Evolutionary conservation across 2,888 invertebrate genomes (phyloP), one percentile per base, ranked within the genome.

Genomic region (Diloba caeruleocephala): DNA sequence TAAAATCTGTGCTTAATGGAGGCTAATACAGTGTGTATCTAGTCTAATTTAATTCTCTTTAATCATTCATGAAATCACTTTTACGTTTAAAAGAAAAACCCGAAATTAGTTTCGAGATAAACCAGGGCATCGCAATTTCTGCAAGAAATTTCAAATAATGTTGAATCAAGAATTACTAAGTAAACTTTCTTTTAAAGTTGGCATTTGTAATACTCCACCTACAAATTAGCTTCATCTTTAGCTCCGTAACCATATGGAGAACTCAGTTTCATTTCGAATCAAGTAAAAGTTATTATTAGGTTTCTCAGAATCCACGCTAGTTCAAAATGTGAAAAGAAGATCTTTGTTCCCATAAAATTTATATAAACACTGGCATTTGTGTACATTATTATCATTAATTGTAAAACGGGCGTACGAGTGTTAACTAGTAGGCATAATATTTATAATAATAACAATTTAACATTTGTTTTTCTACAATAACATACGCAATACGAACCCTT

Each of bases 401-500:
- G 52, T 59, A 34, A 45, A 60, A 50, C 51, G 19, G 46, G 61
- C 21, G 33, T 62, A 50, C 44, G 36, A 1, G 17, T 50, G 41
- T 21, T 8, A 25, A 43, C 28, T 9, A 32, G 25, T 59, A 59
- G 48, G 54, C 49, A 49, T 65, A 65, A 54, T 19, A 55, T 37
- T 14, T 43, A 29, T 54, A 52, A 51, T 66, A 55, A 44, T 63
- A 66, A 58, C 37, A n/a, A 53, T 64, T 42, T 25, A 56, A 70
- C 37, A 57, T 59, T 58, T 55, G 61, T 60, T 60, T 57, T 45
- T 55, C 44, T 59, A 37, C 37, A 56, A 32, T 55, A 67, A 48
- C 32, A 59, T 56, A 57, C 71, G 71, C 62, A 71, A 60, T 63
- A 66, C 23, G 25, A 19, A 55, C 44, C 37, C 55, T 69, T 69